A percentile compares a stretch with the other conserved stretches of the same genome.
These are phyloP conservation scores for Agrotis puta DNA, from an alignment of 2,888 invertebrate genomes.

Conservation along the genomic window DNA sequence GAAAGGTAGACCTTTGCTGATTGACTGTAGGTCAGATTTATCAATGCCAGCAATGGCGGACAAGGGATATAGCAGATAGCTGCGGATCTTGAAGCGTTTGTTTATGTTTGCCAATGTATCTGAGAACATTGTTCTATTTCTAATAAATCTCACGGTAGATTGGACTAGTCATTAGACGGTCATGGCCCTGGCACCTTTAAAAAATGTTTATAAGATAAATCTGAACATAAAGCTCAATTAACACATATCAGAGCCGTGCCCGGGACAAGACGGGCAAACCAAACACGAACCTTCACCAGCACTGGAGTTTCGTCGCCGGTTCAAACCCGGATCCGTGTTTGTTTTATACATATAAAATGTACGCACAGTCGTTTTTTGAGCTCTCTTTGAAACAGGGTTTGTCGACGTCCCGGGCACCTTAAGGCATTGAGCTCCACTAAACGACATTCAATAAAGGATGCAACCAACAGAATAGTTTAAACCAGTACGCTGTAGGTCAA, in stretches of 20 bases:
- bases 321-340: too few relatives aligned
- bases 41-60: slow-evolving; percentile 61
- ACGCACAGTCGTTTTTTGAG: too few relatives aligned
- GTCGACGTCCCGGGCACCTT: too few relatives aligned
- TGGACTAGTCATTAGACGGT: slow-evolving; percentile 6
- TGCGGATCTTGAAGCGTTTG: slow-evolving; percentile 19
- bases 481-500: slow-evolving; percentile 56
- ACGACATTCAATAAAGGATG: slow-evolving; percentile 23
- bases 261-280: too few relatives aligned
- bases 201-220: not conserved
- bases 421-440: not conserved
- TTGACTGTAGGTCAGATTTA: slow-evolving; percentile 67
- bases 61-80: slow-evolving; percentile 14
- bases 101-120: slow-evolving; percentile 33
- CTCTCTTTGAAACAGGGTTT: too few relatives aligned
- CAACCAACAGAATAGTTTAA: slow-evolving; percentile 23
- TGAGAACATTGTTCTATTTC: slow-evolving; percentile 63
- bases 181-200: slow-evolving; percentile 4
- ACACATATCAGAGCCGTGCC: too few relatives aligned
- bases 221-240: not conserved
- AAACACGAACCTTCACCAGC: too few relatives aligned
- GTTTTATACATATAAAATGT: too few relatives aligned
- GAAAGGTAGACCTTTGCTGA: slow-evolving; percentile 69
- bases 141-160: slow-evolving; percentile 22
- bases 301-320: too few relatives aligned